A percentile compares a stretch with the other conserved stretches of the same genome.
phyloP scores from a whole-genome alignment of 2,888 invertebrate species.

The Hipparchia semele region DNA sequence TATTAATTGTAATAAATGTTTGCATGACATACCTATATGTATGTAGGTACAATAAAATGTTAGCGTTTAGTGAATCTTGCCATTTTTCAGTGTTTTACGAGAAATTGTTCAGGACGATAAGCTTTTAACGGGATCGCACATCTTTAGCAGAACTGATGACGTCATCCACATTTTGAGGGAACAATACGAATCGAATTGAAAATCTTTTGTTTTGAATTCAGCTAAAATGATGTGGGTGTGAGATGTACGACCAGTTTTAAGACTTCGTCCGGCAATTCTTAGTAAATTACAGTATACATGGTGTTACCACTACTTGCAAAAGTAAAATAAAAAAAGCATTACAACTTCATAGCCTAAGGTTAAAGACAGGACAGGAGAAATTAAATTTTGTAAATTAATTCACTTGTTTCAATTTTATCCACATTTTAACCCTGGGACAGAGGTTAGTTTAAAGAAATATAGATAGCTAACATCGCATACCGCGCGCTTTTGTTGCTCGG shows the following conservation, averaged over 20 bases:
- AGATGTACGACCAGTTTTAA: neutral
- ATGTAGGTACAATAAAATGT: conserved; percentile 55
- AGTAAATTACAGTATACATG: conserved; percentile 55
- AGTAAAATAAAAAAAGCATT: conserved; percentile 58
- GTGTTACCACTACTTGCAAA: conserved; percentile 80
- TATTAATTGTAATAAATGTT: conserved; percentile 26
- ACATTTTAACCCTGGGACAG: neutral
- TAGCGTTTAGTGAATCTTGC: conserved; percentile 81
- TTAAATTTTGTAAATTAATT: conserved; percentile 79
- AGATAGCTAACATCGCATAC: no score
- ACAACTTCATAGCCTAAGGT: conserved; percentile 72
- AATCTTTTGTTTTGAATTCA: neutral
- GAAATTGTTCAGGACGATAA: conserved; percentile 51
- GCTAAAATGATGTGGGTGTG: neutral
- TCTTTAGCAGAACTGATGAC: neutral
- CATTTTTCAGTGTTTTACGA: conserved; percentile 67
- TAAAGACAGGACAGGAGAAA: conserved; percentile 70
- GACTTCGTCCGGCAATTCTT: conserved; percentile 53
- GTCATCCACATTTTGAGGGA: neutral
- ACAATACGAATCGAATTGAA: neutral
- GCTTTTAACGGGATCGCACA: neutral
- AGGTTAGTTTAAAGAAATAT: no score
- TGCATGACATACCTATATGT: conserved; percentile 25
- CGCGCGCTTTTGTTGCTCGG: no score
- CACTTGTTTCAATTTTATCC: conserved; percentile 54